A percentile compares a stretch with the other conserved stretches of the same genome.
Evolutionary conservation across 2,113 vertebrate species (phyloP).

Genomic region (Etia nguti): DNA sequence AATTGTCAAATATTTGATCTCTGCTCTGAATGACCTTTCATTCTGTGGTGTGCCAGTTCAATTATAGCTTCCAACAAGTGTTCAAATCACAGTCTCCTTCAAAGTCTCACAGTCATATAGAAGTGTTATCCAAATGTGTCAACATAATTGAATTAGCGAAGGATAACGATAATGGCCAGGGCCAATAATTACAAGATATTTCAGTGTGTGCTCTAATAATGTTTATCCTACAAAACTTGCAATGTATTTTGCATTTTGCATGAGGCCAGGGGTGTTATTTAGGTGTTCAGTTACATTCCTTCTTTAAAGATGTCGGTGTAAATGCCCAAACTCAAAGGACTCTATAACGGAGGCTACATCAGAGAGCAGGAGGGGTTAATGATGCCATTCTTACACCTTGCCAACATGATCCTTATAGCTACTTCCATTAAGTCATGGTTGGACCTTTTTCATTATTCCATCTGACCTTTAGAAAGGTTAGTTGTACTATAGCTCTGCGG

Average conservation of each 20-base stretch:
- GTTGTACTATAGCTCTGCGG: slow-evolving; percentile 16
- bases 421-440: slow-evolving; percentile 48
- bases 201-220: neutral
- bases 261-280: neutral
- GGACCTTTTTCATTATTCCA: slow-evolving; percentile 56
- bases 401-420: slow-evolving; percentile 21
- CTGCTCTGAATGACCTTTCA: slow-evolving; percentile 26
- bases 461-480: slow-evolving; percentile 68
- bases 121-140: slow-evolving; percentile 2
- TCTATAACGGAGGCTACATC: neutral
- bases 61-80: slow-evolving; percentile 32
- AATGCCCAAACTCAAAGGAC: neutral
- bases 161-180: neutral
- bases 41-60: slow-evolving; percentile 7
- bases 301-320: neutral
- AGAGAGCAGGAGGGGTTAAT: slow-evolving; percentile 29
- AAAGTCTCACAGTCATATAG: slow-evolving; percentile 25
- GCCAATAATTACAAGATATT: slow-evolving; percentile 20
- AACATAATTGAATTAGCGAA: slow-evolving; percentile 22
- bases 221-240: neutral
- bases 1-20: slow-evolving; percentile 20
- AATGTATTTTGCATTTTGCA: neutral
- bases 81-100: slow-evolving; percentile 29
- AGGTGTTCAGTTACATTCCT: neutral
- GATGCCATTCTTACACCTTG: slow-evolving; percentile 1